Evolutionary conservation across 1,140 invertebrate genomes (phyloP), one percentile per base, ranked within the genome.

Genomic region (Sesamia nonagrioides): DNA sequence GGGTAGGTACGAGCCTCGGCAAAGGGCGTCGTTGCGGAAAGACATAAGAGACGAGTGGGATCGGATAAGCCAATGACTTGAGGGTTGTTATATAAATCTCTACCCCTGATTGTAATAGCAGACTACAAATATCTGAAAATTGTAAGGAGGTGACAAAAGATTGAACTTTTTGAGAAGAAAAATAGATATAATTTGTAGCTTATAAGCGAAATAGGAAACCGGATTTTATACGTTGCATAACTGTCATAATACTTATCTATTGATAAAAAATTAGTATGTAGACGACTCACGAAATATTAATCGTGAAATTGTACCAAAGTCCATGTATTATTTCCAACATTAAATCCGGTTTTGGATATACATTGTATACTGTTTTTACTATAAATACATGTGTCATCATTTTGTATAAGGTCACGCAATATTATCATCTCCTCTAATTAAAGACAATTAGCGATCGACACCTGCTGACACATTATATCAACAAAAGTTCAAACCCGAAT

Each of bases 361-460:
- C 37, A 54, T 45, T 18, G n/a, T 42, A 42, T n/a, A 42, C 3
- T 27, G 27, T 27, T 1, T 27, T 27, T 27, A 66, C n/a, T 37
- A 61, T 15, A 61, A n/a, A 37, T 42, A 66, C 61, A 66, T 37
- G 61, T 66, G 61, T 42, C 37, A 21, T 21, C 21, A 63, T 63
- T 7, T 6, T 11, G 37, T 17, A 66, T 66, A 66, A 42, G 61
- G 17, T 2, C 4, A 9, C 42, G 61, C n/a, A 33, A 33, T n/a
- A 7, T 58, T 13, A 27, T 27, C 15, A 61, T 61, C 27, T 37
- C 8, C 33, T n/a, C 35, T 9, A 61, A 61, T 61, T 37, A 61
- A 61, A 37, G 13, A 61, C 37, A 61, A 61, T 40, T 35, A 61
- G 15, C 35, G 35, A 37, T 61, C 27, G 11, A 5, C 58, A 61